phyloP scores from a whole-genome alignment of 1,140 invertebrate genomes.

The Coenobita brevimanus region DNA sequence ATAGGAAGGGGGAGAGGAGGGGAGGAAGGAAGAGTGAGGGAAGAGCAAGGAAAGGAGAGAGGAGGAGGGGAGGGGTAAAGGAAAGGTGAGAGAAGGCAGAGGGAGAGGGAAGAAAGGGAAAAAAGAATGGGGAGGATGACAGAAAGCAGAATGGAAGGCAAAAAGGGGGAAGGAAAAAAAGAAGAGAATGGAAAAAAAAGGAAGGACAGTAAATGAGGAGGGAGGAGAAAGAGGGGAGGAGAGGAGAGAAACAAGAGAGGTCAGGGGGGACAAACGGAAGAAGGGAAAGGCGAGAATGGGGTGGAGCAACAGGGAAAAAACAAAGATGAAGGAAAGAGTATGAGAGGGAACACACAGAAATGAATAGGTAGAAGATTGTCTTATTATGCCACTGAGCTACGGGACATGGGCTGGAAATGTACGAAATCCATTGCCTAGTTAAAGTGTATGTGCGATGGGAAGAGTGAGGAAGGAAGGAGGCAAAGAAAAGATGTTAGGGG shows the following conservation, averaged over 20 bases:
- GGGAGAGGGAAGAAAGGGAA: background rate
- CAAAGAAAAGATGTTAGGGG: too few species aligned
- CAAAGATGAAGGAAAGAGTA: too few species aligned
- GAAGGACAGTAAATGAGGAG: background rate
- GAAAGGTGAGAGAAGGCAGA: background rate
- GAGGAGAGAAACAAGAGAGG: background rate
- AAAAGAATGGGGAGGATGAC: background rate
- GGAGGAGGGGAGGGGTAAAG: background rate
- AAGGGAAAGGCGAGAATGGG: too few species aligned
- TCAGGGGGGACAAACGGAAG: background rate
- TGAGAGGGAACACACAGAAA: too few species aligned
- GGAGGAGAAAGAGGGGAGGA: background rate
- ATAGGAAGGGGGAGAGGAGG: background rate
- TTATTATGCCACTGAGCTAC: too few species aligned
- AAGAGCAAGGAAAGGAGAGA: background rate
- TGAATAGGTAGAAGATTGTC: too few species aligned
- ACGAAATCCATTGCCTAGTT: too few species aligned
- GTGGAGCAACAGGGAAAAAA: too few species aligned
- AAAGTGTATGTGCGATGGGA: too few species aligned
- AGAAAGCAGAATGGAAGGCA: background rate
- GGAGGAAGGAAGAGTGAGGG: background rate
- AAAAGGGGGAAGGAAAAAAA: background rate
- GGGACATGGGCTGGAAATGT: too few species aligned
- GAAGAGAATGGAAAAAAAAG: background rate
- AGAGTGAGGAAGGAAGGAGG: too few species aligned